phyloP scores from a whole-genome alignment of 2,113 vertebrate genomes.

The Brachionichthys hirsutus region DNA sequence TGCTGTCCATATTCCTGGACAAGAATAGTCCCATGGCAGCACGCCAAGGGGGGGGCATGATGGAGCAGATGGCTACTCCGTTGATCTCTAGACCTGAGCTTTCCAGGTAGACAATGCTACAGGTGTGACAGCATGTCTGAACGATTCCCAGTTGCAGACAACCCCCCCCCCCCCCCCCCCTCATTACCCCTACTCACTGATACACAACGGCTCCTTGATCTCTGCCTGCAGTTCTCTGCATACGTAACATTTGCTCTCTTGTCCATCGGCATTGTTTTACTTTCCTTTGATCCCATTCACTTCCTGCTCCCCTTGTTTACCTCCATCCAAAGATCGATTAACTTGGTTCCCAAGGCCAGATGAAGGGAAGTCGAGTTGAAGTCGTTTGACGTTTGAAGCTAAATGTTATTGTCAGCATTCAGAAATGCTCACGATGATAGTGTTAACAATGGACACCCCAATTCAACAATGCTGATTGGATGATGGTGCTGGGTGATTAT shows the following conservation, averaged over 20 bases:
- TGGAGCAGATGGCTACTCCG: slow-evolving; percentile 68
- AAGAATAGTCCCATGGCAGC: slow-evolving; percentile 66
- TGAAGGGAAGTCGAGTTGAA: slow-evolving; percentile 40
- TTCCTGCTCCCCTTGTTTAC: slow-evolving; percentile 27
- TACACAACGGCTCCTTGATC: too few species aligned
- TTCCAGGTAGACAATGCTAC: slow-evolving; percentile 67
- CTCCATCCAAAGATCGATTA: slow-evolving; percentile 58
- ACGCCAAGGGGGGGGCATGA: slow-evolving; percentile 50
- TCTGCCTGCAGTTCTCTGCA: slow-evolving; percentile 1
- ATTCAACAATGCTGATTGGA: too few species aligned
- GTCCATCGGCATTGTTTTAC: background rate
- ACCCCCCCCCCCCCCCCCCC: slow-evolving; percentile 18
- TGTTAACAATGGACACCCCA: too few species aligned
- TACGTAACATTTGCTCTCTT: slow-evolving; percentile 6
- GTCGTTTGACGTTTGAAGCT: too few species aligned
- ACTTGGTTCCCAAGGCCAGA: slow-evolving; percentile 47
- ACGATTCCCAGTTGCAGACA: slow-evolving; percentile 54
- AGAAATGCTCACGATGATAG: too few species aligned
- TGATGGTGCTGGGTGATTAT: too few species aligned
- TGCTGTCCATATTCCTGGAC: slow-evolving; percentile 58
- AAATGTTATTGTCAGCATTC: too few species aligned
- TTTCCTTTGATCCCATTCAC: slow-evolving; percentile 13
- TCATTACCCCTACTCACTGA: background rate
- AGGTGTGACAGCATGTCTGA: slow-evolving; percentile 59
- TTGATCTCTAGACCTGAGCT: slow-evolving; percentile 37